phyloP scores from a whole-genome alignment of 2,113 vertebrate species.

The Macrotis lagotis region DNA sequence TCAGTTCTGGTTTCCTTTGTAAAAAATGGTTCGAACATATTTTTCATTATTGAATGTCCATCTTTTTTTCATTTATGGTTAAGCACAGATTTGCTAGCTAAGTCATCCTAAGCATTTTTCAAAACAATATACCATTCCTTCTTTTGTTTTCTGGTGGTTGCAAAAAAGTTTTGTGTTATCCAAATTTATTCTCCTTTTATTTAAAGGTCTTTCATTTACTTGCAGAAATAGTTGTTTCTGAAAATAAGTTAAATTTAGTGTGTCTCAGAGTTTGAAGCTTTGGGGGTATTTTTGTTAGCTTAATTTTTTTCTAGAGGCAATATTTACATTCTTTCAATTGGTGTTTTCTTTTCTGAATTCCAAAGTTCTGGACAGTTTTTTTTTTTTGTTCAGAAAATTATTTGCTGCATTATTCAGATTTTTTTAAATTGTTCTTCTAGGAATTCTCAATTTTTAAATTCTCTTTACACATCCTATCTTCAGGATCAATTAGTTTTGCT shows the following conservation, averaged over 20 bases:
- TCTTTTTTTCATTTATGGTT: background rate
- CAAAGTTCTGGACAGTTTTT: background rate
- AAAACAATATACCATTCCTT: background rate
- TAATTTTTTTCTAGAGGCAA: background rate
- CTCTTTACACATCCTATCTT: background rate
- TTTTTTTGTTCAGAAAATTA: no score
- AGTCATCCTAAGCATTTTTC: background rate
- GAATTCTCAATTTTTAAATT: background rate
- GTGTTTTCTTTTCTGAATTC: background rate
- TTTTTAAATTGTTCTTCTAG: background rate
- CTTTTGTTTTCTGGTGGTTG: background rate
- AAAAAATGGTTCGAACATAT: background rate
- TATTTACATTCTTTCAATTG: background rate
- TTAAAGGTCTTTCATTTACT: background rate
- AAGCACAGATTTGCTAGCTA: background rate
- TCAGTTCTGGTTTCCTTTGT: background rate
- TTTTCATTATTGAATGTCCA: background rate
- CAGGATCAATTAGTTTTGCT: background rate
- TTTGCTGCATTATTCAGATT: background rate
- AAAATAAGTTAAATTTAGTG: background rate
- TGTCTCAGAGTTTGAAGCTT: background rate
- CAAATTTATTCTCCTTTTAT: background rate
- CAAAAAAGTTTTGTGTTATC: background rate
- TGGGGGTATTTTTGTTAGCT: background rate
- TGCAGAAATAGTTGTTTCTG: background rate